phyloP scores from a whole-genome alignment of 2,113 vertebrate species.

The Odocoileus hemionus region DNA sequence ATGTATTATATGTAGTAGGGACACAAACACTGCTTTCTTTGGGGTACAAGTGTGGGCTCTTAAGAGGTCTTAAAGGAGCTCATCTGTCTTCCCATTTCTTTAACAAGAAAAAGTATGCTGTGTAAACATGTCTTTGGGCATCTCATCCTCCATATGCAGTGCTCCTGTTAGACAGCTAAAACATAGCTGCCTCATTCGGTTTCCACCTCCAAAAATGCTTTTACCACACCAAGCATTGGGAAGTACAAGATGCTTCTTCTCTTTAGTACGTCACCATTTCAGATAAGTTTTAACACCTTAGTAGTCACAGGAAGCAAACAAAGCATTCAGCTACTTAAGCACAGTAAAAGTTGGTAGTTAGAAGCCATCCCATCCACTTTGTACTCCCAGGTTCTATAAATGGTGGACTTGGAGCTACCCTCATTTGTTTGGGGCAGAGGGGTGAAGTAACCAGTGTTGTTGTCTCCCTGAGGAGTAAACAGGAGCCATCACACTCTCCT shows the following conservation, averaged over 20 bases:
- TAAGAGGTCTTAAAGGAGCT: not conserved
- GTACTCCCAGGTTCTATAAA: not conserved
- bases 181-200: not conserved
- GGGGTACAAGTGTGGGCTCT: not conserved
- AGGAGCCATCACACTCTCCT: not conserved
- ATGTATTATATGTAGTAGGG: not conserved
- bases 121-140: not conserved
- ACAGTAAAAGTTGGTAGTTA: not conserved
- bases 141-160: not conserved
- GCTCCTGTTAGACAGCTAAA: not conserved
- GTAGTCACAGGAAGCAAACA: not conserved
- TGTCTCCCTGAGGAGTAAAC: not conserved
- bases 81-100: not conserved
- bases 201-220: not conserved
- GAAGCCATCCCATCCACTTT: not conserved
- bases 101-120: not conserved
- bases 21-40: not conserved
- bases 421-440: not conserved
- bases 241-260: not conserved
- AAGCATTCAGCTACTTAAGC: not conserved
- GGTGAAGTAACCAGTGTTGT: not conserved
- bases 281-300: not conserved
- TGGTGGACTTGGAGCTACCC: not conserved
- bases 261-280: not conserved
- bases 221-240: not conserved